These are phyloP conservation scores for Drosophila borealis DNA, from an alignment of 2,888 invertebrate species.

Conservation along the genomic window DNA sequence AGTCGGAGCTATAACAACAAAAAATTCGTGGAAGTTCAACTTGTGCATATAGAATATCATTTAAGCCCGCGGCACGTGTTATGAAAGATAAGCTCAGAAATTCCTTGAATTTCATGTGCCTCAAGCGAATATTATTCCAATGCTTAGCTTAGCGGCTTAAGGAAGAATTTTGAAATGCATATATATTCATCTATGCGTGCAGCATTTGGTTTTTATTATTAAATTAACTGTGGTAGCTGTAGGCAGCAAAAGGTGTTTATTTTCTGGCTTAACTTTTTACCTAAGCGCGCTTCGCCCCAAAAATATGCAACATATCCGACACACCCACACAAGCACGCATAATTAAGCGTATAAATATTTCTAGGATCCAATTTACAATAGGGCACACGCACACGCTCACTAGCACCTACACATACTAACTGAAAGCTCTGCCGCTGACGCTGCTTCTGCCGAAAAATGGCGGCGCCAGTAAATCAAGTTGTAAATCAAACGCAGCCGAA, in stretches of 20 bases:
- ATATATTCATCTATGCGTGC: neutral
- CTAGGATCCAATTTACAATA: slow-evolving; percentile 60
- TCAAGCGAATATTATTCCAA: too few relatives aligned
- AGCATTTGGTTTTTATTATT: neutral
- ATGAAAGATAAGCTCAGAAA: too few relatives aligned
- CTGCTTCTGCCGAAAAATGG: slow-evolving; percentile 22
- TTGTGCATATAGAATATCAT: too few relatives aligned
- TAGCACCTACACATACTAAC: slow-evolving; percentile 16
- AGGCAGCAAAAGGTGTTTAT: slow-evolving; percentile 6
- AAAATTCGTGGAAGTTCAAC: too few relatives aligned
- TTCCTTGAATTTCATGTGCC: too few relatives aligned
- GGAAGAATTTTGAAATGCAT: too few relatives aligned
- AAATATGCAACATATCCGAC: slow-evolving; percentile 41
- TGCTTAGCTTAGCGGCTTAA: too few relatives aligned
- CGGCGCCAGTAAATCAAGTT: slow-evolving; percentile 64
- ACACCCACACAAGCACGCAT: slow-evolving; percentile 36
- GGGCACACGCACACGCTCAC: slow-evolving; percentile 11
- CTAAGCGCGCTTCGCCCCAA: slow-evolving; percentile 17
- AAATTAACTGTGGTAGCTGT: slow-evolving; percentile 6
- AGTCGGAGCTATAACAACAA: too few relatives aligned
- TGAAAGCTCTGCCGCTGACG: slow-evolving; percentile 32
- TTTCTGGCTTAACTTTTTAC: neutral
- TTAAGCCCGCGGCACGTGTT: too few relatives aligned
- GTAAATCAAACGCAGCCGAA: slow-evolving; percentile 65
- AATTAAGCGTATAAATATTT: slow-evolving; percentile 65